phyloP scores from a whole-genome alignment of 2,797 vertebrate genomes.

The Amazona ochrocephala region DNA sequence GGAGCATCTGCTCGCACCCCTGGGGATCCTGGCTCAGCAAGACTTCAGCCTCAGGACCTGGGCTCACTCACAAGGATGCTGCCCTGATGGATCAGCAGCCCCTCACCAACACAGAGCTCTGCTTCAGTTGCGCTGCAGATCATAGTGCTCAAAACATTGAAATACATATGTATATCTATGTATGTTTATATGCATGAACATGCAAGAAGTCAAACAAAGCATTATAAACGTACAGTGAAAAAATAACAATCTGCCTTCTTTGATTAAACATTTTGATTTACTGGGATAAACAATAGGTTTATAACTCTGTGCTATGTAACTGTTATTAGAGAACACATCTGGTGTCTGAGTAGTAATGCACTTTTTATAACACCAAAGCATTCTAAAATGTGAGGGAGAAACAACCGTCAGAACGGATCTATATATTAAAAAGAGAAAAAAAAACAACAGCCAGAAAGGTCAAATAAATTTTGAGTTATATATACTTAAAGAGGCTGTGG shows the following conservation, averaged over 20 bases:
- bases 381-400: not conserved
- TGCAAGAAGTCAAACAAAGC: slow-evolving; percentile 36
- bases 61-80: not conserved
- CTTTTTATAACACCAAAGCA: not conserved
- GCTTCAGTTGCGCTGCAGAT: not conserved
- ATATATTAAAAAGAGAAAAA: not conserved
- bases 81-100: not conserved
- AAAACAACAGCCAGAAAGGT: not conserved
- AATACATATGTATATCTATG: not conserved
- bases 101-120: not conserved
- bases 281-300: slow-evolving; percentile 20
- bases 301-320: not conserved
- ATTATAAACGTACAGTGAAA: not conserved
- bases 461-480: not conserved
- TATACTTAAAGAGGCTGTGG: not conserved
- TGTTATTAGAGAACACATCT: slow-evolving; percentile 23
- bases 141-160: not conserved
- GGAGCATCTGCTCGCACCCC: rapidly evolving
- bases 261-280: slow-evolving; percentile 43
- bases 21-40: rapidly evolving
- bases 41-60: not conserved
- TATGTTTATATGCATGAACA: rapidly evolving
- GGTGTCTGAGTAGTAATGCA: not conserved
- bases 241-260: slow-evolving; percentile 23
- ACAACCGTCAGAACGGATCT: not conserved